phyloP scores from a whole-genome alignment of 1,140 invertebrate species.

The Nebria ingens region DNA sequence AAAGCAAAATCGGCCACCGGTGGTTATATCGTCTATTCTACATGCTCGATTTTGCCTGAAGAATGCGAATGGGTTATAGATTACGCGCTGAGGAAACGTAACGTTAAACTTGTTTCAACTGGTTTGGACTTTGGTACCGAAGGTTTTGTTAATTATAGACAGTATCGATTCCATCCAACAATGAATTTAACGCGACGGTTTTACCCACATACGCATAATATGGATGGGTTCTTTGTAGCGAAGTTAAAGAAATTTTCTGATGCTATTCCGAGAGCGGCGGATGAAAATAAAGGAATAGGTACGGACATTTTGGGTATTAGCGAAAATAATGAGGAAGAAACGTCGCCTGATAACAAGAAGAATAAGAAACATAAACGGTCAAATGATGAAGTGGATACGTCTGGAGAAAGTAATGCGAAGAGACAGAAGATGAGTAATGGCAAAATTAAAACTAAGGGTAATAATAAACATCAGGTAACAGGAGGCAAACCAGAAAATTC shows the following conservation, averaged over 20 bases:
- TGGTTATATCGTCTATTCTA: conserved; percentile 96
- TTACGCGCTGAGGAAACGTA: conserved; percentile 88
- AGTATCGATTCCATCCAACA: conserved; percentile 85
- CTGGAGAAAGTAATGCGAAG: not conserved
- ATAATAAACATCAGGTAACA: not conserved
- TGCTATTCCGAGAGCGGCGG: conserved; percentile 44
- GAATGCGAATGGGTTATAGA: conserved; percentile 98
- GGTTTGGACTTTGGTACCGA: conserved; percentile 92
- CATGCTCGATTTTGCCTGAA: conserved; percentile 95
- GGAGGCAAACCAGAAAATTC: not conserved
- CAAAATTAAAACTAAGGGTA: not conserved
- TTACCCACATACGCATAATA: conserved; percentile 97
- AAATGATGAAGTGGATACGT: not conserved
- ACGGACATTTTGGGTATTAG: not conserved
- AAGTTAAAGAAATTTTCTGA: conserved; percentile 97
- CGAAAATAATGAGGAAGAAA: conserved; percentile 5
- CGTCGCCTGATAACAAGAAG: not conserved
- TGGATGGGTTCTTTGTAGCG: conserved; percentile 99
- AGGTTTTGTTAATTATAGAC: conserved; percentile 83
- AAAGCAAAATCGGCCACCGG: conserved; percentile 87
- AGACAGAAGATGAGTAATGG: not conserved
- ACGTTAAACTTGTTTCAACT: conserved; percentile 88
- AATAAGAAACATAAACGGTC: not conserved
- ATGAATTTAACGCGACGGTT: conserved; percentile 83
- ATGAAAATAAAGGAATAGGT: conserved; percentile 16